Evolutionary conservation across 2,113 vertebrate genomes (phyloP).

Genomic region (Coptodon rendalli): DNA sequence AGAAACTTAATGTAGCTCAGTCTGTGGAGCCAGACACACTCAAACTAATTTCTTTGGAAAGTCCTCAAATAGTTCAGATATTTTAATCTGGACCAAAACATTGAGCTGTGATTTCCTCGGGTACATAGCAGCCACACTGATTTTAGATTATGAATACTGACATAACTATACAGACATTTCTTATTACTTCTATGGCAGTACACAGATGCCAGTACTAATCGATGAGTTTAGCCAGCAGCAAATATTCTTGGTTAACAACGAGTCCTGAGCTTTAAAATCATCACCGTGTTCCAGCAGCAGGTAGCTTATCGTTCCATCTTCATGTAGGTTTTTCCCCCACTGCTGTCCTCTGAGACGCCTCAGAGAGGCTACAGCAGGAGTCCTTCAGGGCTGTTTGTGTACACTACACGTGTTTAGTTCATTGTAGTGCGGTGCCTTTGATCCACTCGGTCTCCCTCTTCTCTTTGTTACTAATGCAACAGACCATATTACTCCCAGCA

Average conservation of each 20-base stretch:
- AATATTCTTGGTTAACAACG: not conserved
- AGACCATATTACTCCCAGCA: conserved; percentile 10
- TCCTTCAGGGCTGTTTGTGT: not conserved
- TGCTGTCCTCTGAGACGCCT: not conserved
- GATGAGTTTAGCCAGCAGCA: not conserved
- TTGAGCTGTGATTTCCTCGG: fast-evolving
- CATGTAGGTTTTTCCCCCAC: not conserved
- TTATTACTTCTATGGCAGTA: not conserved
- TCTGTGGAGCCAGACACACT: fast-evolving
- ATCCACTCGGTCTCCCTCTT: not conserved
- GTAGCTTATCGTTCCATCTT: not conserved
- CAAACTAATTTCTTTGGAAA: not conserved
- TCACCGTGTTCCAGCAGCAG: not conserved
- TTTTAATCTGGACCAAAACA: not conserved
- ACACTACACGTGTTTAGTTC: not conserved
- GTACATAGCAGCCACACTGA: not conserved
- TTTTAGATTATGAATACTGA: not conserved
- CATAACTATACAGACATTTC: not conserved
- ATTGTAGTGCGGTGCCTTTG: not conserved
- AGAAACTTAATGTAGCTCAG: not conserved
- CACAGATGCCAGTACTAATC: not conserved
- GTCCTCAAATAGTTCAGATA: not conserved
- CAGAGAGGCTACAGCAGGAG: not conserved
- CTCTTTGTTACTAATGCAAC: not conserved
- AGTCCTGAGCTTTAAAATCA: not conserved